Evolutionary conservation across 2,888 invertebrate genomes (phyloP).

Genomic region (Sinohyriopsis cumingii): DNA sequence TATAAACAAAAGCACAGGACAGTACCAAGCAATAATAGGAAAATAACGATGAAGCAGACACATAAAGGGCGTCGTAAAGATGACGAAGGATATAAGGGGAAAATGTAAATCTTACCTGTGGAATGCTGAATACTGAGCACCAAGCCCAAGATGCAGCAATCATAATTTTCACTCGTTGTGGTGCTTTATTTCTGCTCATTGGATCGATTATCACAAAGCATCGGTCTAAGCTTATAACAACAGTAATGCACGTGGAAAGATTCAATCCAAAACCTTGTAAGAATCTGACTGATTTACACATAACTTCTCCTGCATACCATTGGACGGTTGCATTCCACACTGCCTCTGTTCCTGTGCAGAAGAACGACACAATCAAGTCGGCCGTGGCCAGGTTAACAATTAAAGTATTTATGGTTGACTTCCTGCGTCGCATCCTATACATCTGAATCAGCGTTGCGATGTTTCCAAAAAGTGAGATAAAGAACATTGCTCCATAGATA

Average conservation of each 20-base stretch:
- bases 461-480: constrained; percentile 83
- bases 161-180: constrained; percentile 76
- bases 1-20: no score
- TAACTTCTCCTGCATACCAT: constrained; percentile 84
- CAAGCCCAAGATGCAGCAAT: constrained; percentile 82
- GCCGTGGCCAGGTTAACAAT: constrained; percentile 88
- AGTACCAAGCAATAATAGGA: no score
- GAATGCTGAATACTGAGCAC: constrained; percentile 83
- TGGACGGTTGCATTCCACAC: constrained; percentile 86
- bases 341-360: constrained; percentile 86
- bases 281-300: constrained; percentile 87
- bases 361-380: constrained; percentile 85
- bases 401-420: constrained; percentile 78
- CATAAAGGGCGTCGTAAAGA: no score
- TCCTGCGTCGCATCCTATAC: constrained; percentile 75
- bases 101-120: constrained; percentile 80
- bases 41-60: no score
- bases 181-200: constrained; percentile 75
- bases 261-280: constrained; percentile 86
- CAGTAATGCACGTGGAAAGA: constrained; percentile 86
- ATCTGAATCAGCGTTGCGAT: constrained; percentile 85
- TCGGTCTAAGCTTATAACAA: constrained; percentile 86
- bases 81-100: no score
- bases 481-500: constrained; percentile 81
- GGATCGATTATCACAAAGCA: constrained; percentile 86